Evolutionary conservation across 2,113 vertebrate genomes (phyloP).

Genomic region (Thalassarche chlororhynchos): DNA sequence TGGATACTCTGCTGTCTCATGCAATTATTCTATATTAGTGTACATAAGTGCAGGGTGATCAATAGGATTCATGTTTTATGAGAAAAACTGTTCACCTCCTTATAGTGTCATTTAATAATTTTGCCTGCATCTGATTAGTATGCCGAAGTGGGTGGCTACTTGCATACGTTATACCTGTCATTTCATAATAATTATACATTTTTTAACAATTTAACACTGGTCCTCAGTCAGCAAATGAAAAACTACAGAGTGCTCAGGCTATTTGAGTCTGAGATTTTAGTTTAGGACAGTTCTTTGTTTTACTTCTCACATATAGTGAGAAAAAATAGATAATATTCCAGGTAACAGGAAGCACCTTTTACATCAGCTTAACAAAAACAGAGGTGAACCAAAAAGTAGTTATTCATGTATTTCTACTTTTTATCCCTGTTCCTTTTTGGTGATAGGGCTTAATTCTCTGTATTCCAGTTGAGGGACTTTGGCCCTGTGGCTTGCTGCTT

Average conservation of each 20-base stretch:
- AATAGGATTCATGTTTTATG: background rate
- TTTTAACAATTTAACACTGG: background rate
- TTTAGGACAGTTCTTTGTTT: background rate
- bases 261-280: background rate
- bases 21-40: background rate
- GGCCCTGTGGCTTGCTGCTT: background rate
- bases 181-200: background rate
- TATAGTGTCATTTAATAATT: background rate
- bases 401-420: background rate
- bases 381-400: background rate
- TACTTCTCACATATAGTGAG: background rate
- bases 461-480: background rate
- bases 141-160: background rate
- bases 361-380: background rate
- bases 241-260: background rate
- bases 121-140: background rate
- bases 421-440: background rate
- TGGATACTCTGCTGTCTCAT: background rate
- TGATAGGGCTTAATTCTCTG: background rate
- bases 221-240: background rate
- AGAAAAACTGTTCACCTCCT: background rate
- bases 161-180: background rate
- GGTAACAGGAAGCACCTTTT: background rate
- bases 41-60: background rate
- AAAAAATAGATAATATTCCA: background rate